A percentile compares a stretch with the other conserved stretches of the same genome.
These are phyloP conservation scores for Yponomeuta cagnagella DNA, from an alignment of 2,888 invertebrate species.

Conservation along the genomic window DNA sequence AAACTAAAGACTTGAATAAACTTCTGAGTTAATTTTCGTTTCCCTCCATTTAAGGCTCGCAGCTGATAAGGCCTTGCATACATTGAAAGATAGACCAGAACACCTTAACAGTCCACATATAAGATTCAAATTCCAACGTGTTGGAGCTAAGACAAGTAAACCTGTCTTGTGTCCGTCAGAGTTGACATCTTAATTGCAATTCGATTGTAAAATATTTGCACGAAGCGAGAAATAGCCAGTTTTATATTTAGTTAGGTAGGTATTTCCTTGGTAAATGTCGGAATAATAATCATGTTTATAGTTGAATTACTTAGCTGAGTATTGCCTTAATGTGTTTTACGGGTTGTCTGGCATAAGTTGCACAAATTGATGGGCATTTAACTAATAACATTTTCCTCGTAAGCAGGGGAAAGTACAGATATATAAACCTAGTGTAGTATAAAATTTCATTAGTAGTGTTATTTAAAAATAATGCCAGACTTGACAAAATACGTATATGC, in stretches of 20 bases:
- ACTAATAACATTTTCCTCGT: too few relatives aligned
- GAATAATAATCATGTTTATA: neutral
- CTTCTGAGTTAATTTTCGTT: constrained; percentile 14
- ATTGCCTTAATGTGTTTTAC: neutral
- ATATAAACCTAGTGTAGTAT: too few relatives aligned
- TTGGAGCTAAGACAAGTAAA: neutral
- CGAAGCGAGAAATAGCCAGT: constrained; percentile 13
- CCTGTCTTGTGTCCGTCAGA: constrained; percentile 15
- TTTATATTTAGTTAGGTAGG: neutral
- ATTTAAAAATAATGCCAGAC: too few relatives aligned
- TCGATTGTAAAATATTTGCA: constrained; percentile 16
- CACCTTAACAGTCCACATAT: neutral
- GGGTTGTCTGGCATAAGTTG: neutral
- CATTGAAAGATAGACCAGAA: neutral
- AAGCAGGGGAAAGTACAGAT: too few relatives aligned
- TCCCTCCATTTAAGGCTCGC: constrained; percentile 3
- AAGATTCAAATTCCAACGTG: neutral
- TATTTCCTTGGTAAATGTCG: neutral
- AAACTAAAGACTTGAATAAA: neutral
- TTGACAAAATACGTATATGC: too few relatives aligned
- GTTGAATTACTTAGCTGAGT: neutral
- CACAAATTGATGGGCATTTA: neutral
- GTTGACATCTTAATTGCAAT: constrained; percentile 19
- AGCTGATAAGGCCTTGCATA: constrained; percentile 12
- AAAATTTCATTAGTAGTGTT: too few relatives aligned